These are phyloP conservation scores for Anastatus disparis DNA, from an alignment of 1,140 invertebrate genomes.

Conservation along the genomic window DNA sequence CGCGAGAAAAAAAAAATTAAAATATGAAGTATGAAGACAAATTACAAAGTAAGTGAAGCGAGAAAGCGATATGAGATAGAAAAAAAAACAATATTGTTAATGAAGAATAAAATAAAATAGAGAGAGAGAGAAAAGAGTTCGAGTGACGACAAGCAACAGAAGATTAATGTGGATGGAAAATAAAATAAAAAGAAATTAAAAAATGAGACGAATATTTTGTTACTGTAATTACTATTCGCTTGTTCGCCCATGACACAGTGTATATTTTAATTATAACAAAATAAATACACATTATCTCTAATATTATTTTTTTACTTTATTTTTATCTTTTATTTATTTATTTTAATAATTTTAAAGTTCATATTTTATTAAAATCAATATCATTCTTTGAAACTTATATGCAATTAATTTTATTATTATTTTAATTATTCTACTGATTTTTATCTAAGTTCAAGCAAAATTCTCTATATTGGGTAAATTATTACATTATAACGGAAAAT, in stretches of 20 bases:
- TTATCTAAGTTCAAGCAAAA: too few species aligned
- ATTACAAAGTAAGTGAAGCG: slow-evolving; percentile 30
- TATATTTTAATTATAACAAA: slow-evolving; percentile 69
- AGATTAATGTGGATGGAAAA: slow-evolving; percentile 33
- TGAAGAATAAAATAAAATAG: neutral
- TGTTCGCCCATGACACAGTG: slow-evolving; percentile 68
- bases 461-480: too few species aligned
- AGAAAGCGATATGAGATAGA: slow-evolving; percentile 24
- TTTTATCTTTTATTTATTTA: neutral
- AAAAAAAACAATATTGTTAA: too few species aligned
- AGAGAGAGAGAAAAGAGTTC: slow-evolving; percentile 4
- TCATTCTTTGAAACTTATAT: too few species aligned
- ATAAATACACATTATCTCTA: slow-evolving; percentile 59
- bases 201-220: slow-evolving; percentile 67
- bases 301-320: slow-evolving; percentile 40
- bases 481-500: too few species aligned
- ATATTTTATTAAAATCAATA: too few species aligned
- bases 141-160: slow-evolving; percentile 4
- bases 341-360: too few species aligned
- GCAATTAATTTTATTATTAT: too few species aligned
- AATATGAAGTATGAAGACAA: slow-evolving; percentile 26
- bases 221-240: slow-evolving; percentile 67
- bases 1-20: slow-evolving; percentile 22
- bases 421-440: too few species aligned
- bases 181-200: slow-evolving; percentile 49